Base-by-base conservation (phyloP, 1,140 invertebrate species). In the Tyrophagus putrescentiae region DNA sequence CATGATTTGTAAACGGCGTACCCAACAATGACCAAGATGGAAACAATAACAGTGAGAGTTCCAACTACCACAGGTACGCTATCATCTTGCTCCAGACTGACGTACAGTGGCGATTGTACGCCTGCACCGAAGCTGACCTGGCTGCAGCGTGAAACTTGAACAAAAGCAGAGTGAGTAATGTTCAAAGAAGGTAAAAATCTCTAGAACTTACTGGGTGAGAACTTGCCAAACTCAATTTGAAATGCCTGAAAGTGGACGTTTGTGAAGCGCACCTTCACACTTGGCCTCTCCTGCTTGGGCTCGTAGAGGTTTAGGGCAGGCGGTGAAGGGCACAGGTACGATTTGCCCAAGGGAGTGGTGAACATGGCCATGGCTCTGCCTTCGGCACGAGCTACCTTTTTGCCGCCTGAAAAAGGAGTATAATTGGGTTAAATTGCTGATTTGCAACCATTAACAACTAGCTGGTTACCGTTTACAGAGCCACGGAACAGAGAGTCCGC, bases 1-100 rank as follows among this genome's bases (percentile, higher is more conserved):
- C 87, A 79, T 68, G 90, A 87, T 65, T 87, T 80, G 72, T 80
- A 87, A n/a, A 84, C 80, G 0, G 84, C 85, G 68, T 92, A 92
- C 0, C 84, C 86, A 3, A 83, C 78, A 18, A 92, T 79, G 0
- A 84, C 88, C 9, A 81, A 72, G 0, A 90, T 75, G 6, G 86
- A 83, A 1, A 83, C 81, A 27, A 85, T 78, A 1, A 87, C 85
- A 23, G 91, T 69, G 0, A 84, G 84, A n/a, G 84, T 85, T 4
- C 87, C 87, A 1, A 91, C 86, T 1, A 86, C 84, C 3, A 91
- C 77, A 0, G 87, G 86, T 0, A 87, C 85, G 0, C 85, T 84
- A 69, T 91, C 87, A 66, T 87, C 85, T n/a, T 68, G 66, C 16
- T 60, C 64, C 9, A 41, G 23, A n/a, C 36, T 56, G 7, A 67